These are phyloP conservation scores for Nanger granti DNA, from an alignment of 2,113 vertebrate species.

Conservation along the genomic window DNA sequence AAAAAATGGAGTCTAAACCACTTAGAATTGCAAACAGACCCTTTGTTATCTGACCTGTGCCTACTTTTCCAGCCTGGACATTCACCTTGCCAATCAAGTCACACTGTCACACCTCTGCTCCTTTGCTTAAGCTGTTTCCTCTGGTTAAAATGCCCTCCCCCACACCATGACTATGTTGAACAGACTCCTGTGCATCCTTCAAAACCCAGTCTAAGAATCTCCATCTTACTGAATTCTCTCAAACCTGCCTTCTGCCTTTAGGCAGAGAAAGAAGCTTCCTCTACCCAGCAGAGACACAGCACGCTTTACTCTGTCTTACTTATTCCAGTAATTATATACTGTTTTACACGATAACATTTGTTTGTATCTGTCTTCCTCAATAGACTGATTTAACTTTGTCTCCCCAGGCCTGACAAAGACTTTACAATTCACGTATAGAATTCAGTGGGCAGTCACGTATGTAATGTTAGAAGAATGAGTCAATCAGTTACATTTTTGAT, in stretches of 20 bases:
- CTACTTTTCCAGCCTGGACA: neutral
- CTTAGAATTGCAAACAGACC: fast-evolving
- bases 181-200: neutral
- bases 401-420: neutral
- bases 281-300: neutral
- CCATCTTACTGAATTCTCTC: neutral
- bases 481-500: neutral
- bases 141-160: neutral
- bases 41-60: neutral
- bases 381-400: neutral
- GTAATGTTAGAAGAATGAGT: neutral
- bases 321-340: neutral
- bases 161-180: neutral
- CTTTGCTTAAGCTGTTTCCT: neutral
- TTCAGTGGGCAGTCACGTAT: neutral
- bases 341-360: neutral
- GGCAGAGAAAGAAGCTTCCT: neutral
- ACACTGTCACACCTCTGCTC: neutral
- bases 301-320: neutral
- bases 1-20: neutral
- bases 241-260: neutral
- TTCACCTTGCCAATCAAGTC: neutral
- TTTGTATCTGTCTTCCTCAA: neutral
- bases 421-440: neutral
- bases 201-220: neutral